Evolutionary conservation across 2,888 invertebrate species (phyloP), one percentile per base, ranked within the genome.

Genomic region (Macrosoma leucophasiata): DNA sequence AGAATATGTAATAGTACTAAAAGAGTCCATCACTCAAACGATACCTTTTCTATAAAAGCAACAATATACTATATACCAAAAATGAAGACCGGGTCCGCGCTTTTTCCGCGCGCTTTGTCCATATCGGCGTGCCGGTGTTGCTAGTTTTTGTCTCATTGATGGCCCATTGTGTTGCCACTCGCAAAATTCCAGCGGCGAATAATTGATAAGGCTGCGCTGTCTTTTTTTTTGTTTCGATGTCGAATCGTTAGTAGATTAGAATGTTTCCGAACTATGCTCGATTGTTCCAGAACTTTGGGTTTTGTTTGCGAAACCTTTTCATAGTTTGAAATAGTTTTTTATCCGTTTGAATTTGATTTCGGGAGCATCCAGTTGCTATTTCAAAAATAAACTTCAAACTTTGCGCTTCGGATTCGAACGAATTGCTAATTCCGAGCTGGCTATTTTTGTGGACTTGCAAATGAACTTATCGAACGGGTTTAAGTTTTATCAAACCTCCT

Each of bases 81-180:
- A 41, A 48, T 52, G 50, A 43, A 41, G 25, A 33, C 26, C 10
- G 36, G 36, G 34, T 29, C n/a, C 51, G 52, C 47, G 41, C 53
- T 58, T 61, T 66, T 57, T 58, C 50, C 58, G 45, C 55, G 56
- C 50, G 60, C 57, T 62, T 75, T 74, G 69, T 69, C 55, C 51
- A 52, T 34, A 18, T 43, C 43, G 52, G 62, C 56, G 67, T 64
- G 62, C 65, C 58, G 61, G 66, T 68, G 71, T 69, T 69, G 65
- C 68, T 60, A 67, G 64, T 70, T 76, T 75, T 73, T 77, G 46
- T 50, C 55, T 39, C 29, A 24, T 76, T 76, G 78, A 79, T 74
- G 70, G 68, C 51, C 75, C 75, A 78, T 81, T 79, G 79, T 78
- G 71, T 75, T 68, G 58, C 72, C 63, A 56, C 55, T 62, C 69